phyloP scores from a whole-genome alignment of 2,888 invertebrate genomes.

The Craniophora ligustri region DNA sequence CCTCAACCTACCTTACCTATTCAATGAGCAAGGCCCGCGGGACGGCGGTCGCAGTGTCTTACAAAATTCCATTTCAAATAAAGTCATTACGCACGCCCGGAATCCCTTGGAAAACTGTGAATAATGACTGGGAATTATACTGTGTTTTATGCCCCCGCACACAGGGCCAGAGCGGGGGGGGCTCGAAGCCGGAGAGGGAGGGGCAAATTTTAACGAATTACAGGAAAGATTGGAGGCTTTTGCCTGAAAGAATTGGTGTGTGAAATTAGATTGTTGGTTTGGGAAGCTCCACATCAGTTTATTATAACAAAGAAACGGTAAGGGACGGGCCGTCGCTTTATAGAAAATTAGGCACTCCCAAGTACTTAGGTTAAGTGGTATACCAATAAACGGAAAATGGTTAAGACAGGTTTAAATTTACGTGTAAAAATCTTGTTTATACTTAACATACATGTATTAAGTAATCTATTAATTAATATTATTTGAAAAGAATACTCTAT shows the following conservation, averaged over 20 bases:
- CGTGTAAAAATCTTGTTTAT: too few relatives aligned
- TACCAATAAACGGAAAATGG: too few relatives aligned
- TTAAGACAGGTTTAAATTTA: too few relatives aligned
- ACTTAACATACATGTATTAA: too few relatives aligned
- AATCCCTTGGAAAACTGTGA: conserved; percentile 74
- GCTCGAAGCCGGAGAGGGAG: conserved; percentile 22
- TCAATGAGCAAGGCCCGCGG: conserved; percentile 45
- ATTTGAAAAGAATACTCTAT: too few relatives aligned
- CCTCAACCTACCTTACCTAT: too few relatives aligned
- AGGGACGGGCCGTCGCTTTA: conserved; percentile 12
- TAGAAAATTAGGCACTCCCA: conserved; percentile 2
- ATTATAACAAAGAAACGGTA: conserved; percentile 49
- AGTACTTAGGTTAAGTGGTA: conserved; percentile 4
- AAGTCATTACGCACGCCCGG: conserved; percentile 72
- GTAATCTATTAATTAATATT: too few relatives aligned
- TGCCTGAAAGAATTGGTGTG: conserved; percentile 71
- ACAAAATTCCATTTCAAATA: conserved; percentile 73
- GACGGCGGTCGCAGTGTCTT: conserved; percentile 53
- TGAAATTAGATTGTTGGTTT: conserved; percentile 75
- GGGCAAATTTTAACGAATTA: conserved; percentile 73
- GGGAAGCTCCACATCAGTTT: conserved; percentile 54
- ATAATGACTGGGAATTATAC: conserved; percentile 78
- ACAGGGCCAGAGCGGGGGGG: conserved; percentile 22
- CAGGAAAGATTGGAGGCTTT: conserved; percentile 71
- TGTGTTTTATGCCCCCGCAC: conserved; percentile 73